Evolutionary conservation across 1,140 invertebrate genomes (phyloP), one percentile per base, ranked within the genome.

Genomic region (Drosophila fuyamai): DNA sequence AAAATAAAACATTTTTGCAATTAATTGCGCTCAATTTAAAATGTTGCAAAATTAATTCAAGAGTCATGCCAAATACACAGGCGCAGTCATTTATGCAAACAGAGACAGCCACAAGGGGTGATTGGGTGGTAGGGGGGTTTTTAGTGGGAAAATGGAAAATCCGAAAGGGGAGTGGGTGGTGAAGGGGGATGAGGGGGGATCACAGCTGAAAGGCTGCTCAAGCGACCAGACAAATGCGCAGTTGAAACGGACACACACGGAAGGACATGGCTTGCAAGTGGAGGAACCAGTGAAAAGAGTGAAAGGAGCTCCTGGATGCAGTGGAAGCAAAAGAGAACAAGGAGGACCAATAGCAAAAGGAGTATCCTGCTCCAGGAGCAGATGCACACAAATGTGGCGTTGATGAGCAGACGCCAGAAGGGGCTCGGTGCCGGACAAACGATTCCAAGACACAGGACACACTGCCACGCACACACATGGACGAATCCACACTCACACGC

Each of bases 41-140:
- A 91, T 91, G 90, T 91, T 91, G 90, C 90, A 91, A 91, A 91
- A 91, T 91, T 91, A 91, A 91, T 91, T 91, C 90, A 91, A 88
- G 85, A 89, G 84, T 89, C 84, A 89, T 89, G 84, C 84, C 84
- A 89, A 89, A 89, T 89, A 89, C 81, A 89, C 84, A 89, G 85
- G 84, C 84, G 80, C 85, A 89, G 85, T 84, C 84, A 84, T 89
- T 89, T 89, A 89, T 89, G 84, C 84, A 89, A 84, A 86, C 78
- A 86, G 66, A 60, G 60, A 57, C 51, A 66, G 46, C 47, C 55
- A 23, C 44, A 66, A 13, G 54, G 27, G 43, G 59, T 1, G 32
- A 32, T 32, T 32, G 14, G 9, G 6, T n/a, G n/a, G 14, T 14
- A 16, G 7, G 16, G 2, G 9, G 1, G 29, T 36, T 13, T 27